These are phyloP conservation scores for Parotia lawesii DNA, from an alignment of 2,113 vertebrate species.

Conservation along the genomic window DNA sequence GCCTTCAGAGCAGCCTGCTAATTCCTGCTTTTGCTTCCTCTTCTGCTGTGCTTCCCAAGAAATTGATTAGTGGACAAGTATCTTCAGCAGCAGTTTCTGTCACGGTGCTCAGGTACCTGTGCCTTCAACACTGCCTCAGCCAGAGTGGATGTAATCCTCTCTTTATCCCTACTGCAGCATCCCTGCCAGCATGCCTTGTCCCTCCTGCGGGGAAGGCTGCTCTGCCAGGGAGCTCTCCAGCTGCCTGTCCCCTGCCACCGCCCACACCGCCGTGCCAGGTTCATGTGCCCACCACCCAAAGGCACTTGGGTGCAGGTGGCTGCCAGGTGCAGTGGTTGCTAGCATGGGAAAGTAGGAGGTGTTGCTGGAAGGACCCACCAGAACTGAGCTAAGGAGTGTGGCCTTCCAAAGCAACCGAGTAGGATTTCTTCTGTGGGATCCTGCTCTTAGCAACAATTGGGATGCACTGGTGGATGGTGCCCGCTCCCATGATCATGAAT, in stretches of 20 bases:
- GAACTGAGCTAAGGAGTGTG: background rate
- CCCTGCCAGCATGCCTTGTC: background rate
- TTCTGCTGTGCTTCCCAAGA: background rate
- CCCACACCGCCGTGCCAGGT: accelerated
- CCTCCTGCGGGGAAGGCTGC: background rate
- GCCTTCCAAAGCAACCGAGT: background rate
- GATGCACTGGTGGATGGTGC: background rate
- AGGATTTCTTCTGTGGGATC: background rate
- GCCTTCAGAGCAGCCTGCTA: background rate
- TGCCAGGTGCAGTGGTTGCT: background rate
- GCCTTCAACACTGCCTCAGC: background rate
- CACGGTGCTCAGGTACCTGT: background rate
- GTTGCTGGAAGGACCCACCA: background rate
- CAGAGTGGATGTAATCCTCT: background rate
- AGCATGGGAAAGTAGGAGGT: background rate
- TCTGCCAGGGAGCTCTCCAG: background rate
- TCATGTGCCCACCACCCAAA: accelerated
- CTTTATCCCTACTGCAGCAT: background rate
- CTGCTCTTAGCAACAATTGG: accelerated
- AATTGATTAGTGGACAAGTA: background rate
- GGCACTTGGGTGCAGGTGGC: background rate
- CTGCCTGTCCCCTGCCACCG: background rate
- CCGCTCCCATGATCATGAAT: accelerated
- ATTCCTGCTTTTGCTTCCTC: background rate
- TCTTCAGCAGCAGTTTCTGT: background rate